phyloP scores from a whole-genome alignment of 2,797 vertebrate genomes.

The Rhinichthys osculus region DNA sequence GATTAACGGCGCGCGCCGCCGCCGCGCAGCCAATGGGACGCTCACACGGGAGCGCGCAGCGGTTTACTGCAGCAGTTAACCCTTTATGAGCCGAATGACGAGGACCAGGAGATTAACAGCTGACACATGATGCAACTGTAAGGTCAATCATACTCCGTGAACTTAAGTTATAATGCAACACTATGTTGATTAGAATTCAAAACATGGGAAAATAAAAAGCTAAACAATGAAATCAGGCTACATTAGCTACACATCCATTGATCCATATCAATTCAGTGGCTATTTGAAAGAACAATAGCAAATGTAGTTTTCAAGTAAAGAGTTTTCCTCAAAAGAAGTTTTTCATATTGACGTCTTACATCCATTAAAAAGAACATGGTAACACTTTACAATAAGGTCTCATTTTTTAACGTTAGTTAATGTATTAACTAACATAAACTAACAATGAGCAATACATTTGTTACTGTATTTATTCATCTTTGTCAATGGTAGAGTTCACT shows the following conservation, averaged over 20 bases:
- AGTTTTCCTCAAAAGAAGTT: background rate
- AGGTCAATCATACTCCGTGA: too few relatives aligned
- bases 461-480: too few relatives aligned
- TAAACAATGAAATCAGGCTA: background rate
- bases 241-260: background rate
- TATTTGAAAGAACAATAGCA: background rate
- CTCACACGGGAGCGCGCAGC: constrained; percentile 65
- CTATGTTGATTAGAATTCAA: background rate
- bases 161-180: background rate
- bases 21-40: constrained; percentile 65
- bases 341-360: background rate
- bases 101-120: background rate
- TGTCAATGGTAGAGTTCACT: too few relatives aligned
- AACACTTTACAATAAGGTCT: too few relatives aligned
- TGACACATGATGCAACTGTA: background rate
- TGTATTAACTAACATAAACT: too few relatives aligned
- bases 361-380: background rate
- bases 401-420: too few relatives aligned
- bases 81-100: constrained; percentile 57
- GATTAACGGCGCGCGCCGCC: constrained; percentile 69
- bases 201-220: background rate
- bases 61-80: constrained; percentile 66
- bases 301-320: background rate
- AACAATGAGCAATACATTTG: too few relatives aligned
- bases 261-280: background rate